Percentiles rank a stretch among this genome's conserved stretches.
These are phyloP conservation scores for Cirrhinus mrigala DNA, from an alignment of 2,797 vertebrate species.

Conservation along the genomic window DNA sequence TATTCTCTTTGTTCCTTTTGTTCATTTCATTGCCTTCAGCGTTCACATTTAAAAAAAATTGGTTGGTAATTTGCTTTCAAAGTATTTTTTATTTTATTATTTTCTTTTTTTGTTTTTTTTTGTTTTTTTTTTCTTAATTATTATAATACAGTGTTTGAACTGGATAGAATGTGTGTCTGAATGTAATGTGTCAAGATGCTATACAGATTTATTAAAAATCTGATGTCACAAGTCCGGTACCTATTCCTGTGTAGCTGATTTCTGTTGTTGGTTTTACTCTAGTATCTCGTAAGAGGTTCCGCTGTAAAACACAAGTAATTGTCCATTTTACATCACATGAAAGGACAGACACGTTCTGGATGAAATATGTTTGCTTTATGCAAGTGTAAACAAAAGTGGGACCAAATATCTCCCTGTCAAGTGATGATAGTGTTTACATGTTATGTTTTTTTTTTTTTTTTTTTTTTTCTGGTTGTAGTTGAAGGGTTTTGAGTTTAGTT, in stretches of 20 bases:
- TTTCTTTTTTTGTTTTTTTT: too few species aligned
- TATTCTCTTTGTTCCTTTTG: constrained; percentile 21
- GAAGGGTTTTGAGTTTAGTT: constrained; percentile 21
- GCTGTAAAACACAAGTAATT: background rate
- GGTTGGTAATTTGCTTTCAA: background rate
- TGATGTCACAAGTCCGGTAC: background rate
- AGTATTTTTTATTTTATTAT: too few species aligned
- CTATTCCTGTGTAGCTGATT: background rate
- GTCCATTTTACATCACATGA: constrained; percentile 5
- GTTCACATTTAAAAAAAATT: background rate
- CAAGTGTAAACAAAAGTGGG: constrained; percentile 20
- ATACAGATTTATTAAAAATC: background rate
- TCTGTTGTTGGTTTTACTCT: background rate
- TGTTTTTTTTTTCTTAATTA: background rate
- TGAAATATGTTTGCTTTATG: background rate
- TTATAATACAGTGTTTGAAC: background rate
- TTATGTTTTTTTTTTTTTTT: constrained; percentile 47
- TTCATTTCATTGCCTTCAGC: constrained; percentile 7
- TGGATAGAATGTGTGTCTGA: background rate
- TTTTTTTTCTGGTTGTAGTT: background rate
- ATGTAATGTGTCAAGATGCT: constrained; percentile 8
- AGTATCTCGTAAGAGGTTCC: background rate
- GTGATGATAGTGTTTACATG: constrained; percentile 55
- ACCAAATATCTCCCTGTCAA: constrained; percentile 40
- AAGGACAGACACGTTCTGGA: background rate